These are phyloP conservation scores for Urocynchramus pylzowi DNA, from an alignment of 2,113 vertebrate genomes.

Conservation along the genomic window DNA sequence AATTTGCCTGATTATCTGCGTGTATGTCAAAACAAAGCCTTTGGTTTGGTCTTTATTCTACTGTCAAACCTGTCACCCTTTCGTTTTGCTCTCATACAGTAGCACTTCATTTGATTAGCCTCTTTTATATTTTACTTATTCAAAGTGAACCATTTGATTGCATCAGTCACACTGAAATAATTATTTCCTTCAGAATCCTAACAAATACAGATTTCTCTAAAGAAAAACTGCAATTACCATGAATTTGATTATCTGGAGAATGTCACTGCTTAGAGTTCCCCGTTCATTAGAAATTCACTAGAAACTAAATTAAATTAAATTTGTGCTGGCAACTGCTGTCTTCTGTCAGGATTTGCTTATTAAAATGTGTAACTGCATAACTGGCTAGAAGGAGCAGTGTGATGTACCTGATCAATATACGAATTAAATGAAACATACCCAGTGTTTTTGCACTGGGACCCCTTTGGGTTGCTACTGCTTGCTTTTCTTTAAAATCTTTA, in stretches of 20 bases:
- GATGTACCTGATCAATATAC: not conserved
- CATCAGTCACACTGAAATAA: slow-evolving; percentile 1
- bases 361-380: not conserved
- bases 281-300: not conserved
- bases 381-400: not conserved
- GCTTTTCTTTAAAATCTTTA: not conserved
- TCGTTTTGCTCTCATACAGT: not conserved
- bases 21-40: not conserved
- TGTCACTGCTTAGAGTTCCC: not conserved
- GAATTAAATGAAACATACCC: not conserved
- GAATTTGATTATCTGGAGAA: not conserved
- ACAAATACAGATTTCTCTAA: not conserved
- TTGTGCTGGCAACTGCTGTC: not conserved
- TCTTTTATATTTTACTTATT: not conserved
- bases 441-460: not conserved
- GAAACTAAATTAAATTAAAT: not conserved
- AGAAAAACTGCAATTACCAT: not conserved
- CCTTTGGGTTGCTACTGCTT: not conserved
- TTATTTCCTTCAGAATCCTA: not conserved
- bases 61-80: not conserved
- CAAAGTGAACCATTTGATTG: not conserved
- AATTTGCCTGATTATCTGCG: slow-evolving; percentile 4
- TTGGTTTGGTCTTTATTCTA: not conserved
- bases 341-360: not conserved
- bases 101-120: slow-evolving; percentile 3